Conservation (phyloP, 2,888 invertebrate genomes). For the Netelia virgata region DNA sequence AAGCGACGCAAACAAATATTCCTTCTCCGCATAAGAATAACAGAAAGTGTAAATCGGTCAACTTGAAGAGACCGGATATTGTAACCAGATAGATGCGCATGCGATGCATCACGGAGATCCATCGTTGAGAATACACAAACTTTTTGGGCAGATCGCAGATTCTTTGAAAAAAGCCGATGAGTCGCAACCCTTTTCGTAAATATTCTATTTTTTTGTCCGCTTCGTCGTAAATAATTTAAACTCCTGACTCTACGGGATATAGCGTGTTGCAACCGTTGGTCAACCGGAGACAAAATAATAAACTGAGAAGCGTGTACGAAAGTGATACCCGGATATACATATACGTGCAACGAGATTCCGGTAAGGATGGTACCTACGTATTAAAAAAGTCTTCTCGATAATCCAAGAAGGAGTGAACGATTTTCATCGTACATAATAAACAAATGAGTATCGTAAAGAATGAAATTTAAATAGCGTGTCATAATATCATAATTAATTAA, state of each 20-base stretch:
- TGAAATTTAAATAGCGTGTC: too few species aligned
- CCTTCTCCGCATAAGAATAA: background rate
- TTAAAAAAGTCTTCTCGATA: too few species aligned
- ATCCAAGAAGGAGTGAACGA: too few species aligned
- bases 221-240: background rate
- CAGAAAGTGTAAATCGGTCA: background rate
- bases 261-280: background rate
- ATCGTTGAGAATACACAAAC: background rate
- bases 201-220: background rate
- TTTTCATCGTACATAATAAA: too few species aligned
- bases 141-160: background rate
- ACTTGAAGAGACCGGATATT: background rate
- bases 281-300: background rate
- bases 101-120: background rate
- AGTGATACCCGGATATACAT: background rate
- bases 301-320: background rate
- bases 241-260: background rate
- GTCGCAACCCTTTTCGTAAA: background rate
- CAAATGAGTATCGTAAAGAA: too few species aligned
- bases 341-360: background rate
- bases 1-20: background rate
- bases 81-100: background rate
- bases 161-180: background rate
- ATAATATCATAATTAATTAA: too few species aligned
- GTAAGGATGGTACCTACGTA: background rate